Evolutionary conservation across 1,140 invertebrate genomes (phyloP).

Genomic region (Doryteuthis pealeii): DNA sequence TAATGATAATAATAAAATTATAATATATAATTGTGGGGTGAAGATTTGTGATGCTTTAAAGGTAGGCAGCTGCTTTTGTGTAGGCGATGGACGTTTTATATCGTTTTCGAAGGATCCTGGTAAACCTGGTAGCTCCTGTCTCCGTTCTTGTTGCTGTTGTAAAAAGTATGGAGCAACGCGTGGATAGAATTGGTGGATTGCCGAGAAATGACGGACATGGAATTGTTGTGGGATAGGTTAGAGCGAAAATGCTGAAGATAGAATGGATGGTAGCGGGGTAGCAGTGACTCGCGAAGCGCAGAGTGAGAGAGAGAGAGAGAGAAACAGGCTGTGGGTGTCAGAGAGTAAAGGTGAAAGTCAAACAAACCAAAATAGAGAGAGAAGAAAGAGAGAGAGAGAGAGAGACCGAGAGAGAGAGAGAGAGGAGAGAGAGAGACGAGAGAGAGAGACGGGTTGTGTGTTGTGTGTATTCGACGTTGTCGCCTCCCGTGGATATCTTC

Average conservation of each 20-base stretch:
- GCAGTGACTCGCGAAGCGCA: neutral
- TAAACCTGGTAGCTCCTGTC: too few species aligned
- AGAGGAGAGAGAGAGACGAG: neutral
- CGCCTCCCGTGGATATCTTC: too few species aligned
- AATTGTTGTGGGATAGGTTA: neutral
- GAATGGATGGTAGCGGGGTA: neutral
- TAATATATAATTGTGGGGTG: too few species aligned
- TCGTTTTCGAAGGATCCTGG: too few species aligned
- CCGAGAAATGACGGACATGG: neutral
- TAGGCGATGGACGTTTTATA: too few species aligned
- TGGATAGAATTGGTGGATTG: neutral
- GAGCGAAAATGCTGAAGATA: constrained; percentile 7
- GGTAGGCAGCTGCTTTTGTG: too few species aligned
- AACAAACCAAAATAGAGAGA: constrained; percentile 2
- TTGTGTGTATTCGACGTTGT: too few species aligned
- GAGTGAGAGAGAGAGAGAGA: constrained; percentile 3
- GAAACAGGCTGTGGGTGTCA: constrained; percentile 4
- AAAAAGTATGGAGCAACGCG: neutral
- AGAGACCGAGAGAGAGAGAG: neutral
- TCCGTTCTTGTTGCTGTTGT: too few species aligned
- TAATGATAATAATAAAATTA: too few species aligned
- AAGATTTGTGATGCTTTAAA: too few species aligned
- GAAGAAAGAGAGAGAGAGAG: constrained; percentile 17
- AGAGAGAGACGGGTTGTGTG: too few species aligned
- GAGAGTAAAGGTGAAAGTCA: constrained; percentile 11